Base-by-base conservation (phyloP, 2,113 vertebrate genomes). In the Ornithorhynchus anatinus region DNA sequence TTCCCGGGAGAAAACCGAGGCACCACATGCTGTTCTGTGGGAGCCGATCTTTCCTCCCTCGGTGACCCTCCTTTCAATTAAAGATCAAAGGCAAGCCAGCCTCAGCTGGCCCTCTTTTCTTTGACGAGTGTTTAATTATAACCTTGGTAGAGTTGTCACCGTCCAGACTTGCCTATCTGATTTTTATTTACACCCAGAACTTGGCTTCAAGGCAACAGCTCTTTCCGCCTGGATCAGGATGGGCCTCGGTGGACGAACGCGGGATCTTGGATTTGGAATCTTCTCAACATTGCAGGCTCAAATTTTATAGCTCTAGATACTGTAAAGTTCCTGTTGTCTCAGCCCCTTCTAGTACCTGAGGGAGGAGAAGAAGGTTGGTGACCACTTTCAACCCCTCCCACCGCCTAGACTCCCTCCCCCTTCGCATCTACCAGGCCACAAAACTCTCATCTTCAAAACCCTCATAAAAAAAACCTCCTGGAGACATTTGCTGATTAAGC, bases 111-210 rank as follows among this genome's bases (percentile, higher is more conserved):
- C 23, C 75, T 20, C 1, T 27, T 39, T 33, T 36, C 77, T 82
- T 74, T 79, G 54, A 42, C 31, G 75, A 77, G 59, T 67, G 72
- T 69, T 69, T 85, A 85, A 85, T 84, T 84, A 78, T 79, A 80
- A 75, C 59, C 60, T 51, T 59, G 20, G 53, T 68, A 62, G 23
- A 51, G 59, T n/a, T 17, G 62, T 78, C 71, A 39, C 61, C 70
- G 68, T 31, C 72, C 53, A 37, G 37, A 58, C 31, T 48, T 52
- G 31, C 25, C 58, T 61, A 37, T 70, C 69, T 84, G 56, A 33
- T 69, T 72, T 83, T 75, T 80, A 44, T 37, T 66, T 60, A 47
- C 48, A 59, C 43, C 56, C 56, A 40, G 22, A 76, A 51, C 13
- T n/a, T 70, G 43, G 51, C 79, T 73, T 75, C 75, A 39, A 74